A percentile compares a stretch with the other conserved stretches of the same genome.
phyloP scores from a whole-genome alignment of 2,888 invertebrate species.

The Kuschelorhynchus macadamiae region DNA sequence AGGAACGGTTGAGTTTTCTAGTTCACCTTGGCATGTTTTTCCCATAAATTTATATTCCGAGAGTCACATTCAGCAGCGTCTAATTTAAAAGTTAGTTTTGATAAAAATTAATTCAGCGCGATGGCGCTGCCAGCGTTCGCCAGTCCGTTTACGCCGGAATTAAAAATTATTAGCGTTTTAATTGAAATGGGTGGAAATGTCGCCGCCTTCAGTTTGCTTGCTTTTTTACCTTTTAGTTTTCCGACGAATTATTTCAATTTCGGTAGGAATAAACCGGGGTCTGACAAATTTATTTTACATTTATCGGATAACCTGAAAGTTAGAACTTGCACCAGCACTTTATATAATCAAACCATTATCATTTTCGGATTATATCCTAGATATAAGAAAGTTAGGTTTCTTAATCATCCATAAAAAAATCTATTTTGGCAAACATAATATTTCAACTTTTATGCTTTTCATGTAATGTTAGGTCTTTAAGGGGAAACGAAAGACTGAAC shows the following conservation, averaged over 20 bases:
- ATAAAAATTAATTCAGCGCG: constrained; percentile 50
- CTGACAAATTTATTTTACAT: no score
- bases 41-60: constrained; percentile 48
- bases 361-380: no score
- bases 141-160: constrained; percentile 46
- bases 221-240: constrained; percentile 27
- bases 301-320: no score
- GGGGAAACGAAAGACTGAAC: no score
- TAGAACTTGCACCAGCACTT: no score
- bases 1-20: constrained; percentile 21
- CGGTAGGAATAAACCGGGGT: no score
- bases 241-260: constrained; percentile 3
- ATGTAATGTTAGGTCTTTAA: no score
- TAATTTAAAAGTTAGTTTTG: constrained; percentile 65
- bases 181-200: constrained; percentile 50
- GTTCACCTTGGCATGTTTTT: constrained; percentile 47
- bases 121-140: constrained; percentile 46
- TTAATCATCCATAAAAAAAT: no score
- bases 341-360: no score
- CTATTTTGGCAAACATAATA: no score
- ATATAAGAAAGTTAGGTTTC: no score
- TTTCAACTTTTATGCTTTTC: no score
- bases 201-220: constrained; percentile 37
- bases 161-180: constrained; percentile 51
- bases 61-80: constrained; percentile 64